Conservation (phyloP, 2,888 invertebrate species). For the Tineola bisselliella region DNA sequence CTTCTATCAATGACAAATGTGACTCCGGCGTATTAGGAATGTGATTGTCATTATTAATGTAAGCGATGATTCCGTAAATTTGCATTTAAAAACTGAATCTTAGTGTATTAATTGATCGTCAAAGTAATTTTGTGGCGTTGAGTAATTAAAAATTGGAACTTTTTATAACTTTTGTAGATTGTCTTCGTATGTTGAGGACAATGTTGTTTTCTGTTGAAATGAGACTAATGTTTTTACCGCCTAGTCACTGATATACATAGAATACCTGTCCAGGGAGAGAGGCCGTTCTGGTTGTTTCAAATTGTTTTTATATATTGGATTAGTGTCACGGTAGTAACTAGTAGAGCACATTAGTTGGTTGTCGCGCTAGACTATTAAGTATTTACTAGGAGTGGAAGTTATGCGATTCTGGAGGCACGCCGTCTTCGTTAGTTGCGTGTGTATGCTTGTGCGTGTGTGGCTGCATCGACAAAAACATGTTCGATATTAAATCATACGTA, state of each 20-base stretch:
- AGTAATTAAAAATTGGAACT: too few species aligned
- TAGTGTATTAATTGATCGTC: background rate
- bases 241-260: constrained; percentile 65
- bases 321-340: constrained; percentile 59
- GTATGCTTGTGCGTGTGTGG: background rate
- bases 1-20: constrained; percentile 68
- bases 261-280: constrained; percentile 31
- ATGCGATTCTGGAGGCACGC: constrained; percentile 22
- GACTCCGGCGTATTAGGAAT: constrained; percentile 47
- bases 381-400: constrained; percentile 28
- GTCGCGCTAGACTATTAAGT: constrained; percentile 55
- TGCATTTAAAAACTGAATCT: constrained; percentile 7
- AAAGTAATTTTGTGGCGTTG: background rate
- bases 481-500: constrained; percentile 58
- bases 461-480: constrained; percentile 37
- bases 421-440: constrained; percentile 16
- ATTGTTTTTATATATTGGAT: constrained; percentile 57
- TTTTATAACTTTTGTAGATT: background rate
- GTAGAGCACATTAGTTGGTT: constrained; percentile 58
- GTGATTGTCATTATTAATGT: background rate
- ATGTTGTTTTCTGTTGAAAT: constrained; percentile 15
- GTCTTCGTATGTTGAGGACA: background rate
- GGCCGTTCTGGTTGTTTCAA: constrained; percentile 45
- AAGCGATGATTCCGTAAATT: background rate
- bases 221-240: constrained; percentile 42